Percentiles rank a stretch among this genome's conserved stretches.
Evolutionary conservation across 2,113 vertebrate genomes (phyloP).

Genomic region (Melanostigma gelatinosum): DNA sequence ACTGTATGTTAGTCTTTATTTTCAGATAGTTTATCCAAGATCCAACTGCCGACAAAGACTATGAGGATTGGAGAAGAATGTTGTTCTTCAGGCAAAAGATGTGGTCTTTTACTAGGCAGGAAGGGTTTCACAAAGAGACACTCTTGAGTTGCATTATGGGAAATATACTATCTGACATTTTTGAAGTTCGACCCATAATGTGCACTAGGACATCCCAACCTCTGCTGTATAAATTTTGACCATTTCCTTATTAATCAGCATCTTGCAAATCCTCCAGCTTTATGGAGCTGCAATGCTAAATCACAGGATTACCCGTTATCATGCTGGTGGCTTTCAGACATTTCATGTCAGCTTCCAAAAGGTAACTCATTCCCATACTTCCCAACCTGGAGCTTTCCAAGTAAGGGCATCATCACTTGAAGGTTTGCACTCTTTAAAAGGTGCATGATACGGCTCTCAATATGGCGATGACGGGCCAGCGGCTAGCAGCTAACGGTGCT

Average conservation of each 20-base stretch:
- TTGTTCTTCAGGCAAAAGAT: not conserved
- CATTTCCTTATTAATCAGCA: not conserved
- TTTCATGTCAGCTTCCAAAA: not conserved
- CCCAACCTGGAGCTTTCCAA: not conserved
- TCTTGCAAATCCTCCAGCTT: not conserved
- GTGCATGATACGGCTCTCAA: too few relatives aligned
- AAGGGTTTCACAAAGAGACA: not conserved
- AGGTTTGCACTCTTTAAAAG: not conserved
- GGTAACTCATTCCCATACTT: not conserved
- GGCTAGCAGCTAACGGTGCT: too few relatives aligned
- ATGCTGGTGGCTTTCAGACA: not conserved
- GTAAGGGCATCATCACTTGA: not conserved
- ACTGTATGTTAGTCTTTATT: not conserved
- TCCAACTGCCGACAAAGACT: not conserved
- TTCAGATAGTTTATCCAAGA: not conserved
- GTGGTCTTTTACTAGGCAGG: too few relatives aligned
- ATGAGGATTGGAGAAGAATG: not conserved
- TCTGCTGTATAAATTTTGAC: not conserved
- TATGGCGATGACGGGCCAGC: too few relatives aligned
- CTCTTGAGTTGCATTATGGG: not conserved
- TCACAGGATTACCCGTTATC: not conserved
- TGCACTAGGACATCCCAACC: not conserved
- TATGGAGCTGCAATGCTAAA: not conserved
- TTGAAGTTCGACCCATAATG: too few relatives aligned
- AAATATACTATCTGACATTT: not conserved